Evolutionary conservation across 1,140 invertebrate genomes (phyloP).

Genomic region (Lerema accius): DNA sequence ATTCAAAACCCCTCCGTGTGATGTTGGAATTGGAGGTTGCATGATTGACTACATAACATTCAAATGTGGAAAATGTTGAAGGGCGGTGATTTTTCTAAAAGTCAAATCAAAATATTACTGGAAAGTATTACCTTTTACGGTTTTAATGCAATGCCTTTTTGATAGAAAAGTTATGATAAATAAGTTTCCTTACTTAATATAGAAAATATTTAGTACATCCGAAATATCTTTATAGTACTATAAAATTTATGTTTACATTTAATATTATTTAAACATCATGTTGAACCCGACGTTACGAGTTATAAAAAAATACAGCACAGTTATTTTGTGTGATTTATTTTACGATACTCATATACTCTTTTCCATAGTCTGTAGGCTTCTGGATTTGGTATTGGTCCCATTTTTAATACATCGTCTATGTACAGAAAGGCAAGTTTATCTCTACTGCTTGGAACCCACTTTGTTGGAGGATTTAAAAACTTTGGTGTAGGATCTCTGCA

Average conservation of each 20-base stretch:
- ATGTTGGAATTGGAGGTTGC: constrained; percentile 24
- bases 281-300: too few species aligned
- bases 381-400: constrained; percentile 56
- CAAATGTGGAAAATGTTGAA: neutral
- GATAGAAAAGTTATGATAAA: too few species aligned
- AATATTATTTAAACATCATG: too few species aligned
- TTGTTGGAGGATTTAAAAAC: constrained; percentile 39
- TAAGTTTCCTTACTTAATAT: too few species aligned
- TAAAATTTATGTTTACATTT: too few species aligned
- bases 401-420: constrained; percentile 51
- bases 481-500: constrained; percentile 59
- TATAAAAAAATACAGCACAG: too few species aligned
- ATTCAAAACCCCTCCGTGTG: constrained; percentile 47
- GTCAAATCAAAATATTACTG: neutral
- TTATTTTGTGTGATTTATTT: too few species aligned
- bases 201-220: too few species aligned
- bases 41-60: constrained; percentile 13
- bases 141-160: too few species aligned
- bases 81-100: neutral
- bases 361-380: constrained; percentile 61
- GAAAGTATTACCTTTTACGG: too few species aligned
- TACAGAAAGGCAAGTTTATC: constrained; percentile 53
- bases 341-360: constrained; percentile 57
- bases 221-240: too few species aligned
- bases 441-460: constrained; percentile 57